Evolutionary conservation across 1,140 invertebrate genomes (phyloP).

Genomic region (Lordiphosa mommai): DNA sequence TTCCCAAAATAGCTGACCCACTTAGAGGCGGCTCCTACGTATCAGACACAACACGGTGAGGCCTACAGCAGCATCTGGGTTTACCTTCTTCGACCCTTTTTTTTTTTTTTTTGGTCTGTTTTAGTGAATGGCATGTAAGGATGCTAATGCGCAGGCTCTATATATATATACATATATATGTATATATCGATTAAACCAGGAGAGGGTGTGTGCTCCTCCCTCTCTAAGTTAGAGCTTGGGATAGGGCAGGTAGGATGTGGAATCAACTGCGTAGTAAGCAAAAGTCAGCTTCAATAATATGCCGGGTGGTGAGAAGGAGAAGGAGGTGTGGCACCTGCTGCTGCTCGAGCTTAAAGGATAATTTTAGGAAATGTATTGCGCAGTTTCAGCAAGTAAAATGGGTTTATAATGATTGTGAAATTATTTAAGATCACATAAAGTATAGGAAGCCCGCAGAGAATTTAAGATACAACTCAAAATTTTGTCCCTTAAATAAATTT

Average conservation of each 20-base stretch:
- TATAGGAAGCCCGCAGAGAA: no score
- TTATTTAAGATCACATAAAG: no score
- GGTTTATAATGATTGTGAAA: no score
- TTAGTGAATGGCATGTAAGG: slow-evolving; percentile 59
- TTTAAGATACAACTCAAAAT: no score
- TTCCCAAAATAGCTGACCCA: slow-evolving; percentile 61
- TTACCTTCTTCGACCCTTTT: slow-evolving; percentile 7
- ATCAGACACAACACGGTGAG: slow-evolving; percentile 31
- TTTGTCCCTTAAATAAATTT: no score
- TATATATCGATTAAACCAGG: slow-evolving; percentile 47
- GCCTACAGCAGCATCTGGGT: slow-evolving; percentile 19
- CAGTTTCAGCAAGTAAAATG: no score
- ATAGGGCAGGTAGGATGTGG: slow-evolving; percentile 63
- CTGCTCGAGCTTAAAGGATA: slow-evolving; percentile 13
- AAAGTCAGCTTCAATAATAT: slow-evolving; percentile 51
- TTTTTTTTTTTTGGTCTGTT: slow-evolving; percentile 22
- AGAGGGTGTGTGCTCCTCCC: slow-evolving; percentile 1
- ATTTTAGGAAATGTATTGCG: slow-evolving; percentile 45
- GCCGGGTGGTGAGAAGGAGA: not conserved
- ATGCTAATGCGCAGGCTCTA: slow-evolving; percentile 45
- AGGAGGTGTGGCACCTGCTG: slow-evolving; percentile 41
- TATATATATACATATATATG: no score
- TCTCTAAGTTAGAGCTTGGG: slow-evolving; percentile 50
- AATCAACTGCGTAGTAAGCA: slow-evolving; percentile 74
- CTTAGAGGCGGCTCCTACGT: slow-evolving; percentile 23